Evolutionary conservation across 92 coral and sea anemone species (phyloP).

Genomic region (Siderastrea siderea): DNA sequence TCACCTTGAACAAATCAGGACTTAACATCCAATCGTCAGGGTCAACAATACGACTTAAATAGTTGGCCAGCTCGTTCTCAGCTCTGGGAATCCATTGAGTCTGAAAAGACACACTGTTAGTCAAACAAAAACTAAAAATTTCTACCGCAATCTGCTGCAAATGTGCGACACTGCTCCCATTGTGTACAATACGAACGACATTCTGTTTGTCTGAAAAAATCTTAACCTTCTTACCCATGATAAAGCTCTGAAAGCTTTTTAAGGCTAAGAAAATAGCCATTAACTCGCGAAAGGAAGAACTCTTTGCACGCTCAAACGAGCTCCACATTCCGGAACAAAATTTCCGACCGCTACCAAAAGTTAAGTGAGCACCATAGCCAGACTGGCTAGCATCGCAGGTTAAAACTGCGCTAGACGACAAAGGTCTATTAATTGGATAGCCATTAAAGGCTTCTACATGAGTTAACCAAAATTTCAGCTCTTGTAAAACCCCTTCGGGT

Average conservation of each 20-base stretch:
- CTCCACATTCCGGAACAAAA: conserved; percentile 17
- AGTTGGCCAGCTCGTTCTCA: conserved; percentile 36
- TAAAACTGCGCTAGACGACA: background rate
- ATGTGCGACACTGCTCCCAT: too few species aligned
- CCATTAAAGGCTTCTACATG: conserved; percentile 1
- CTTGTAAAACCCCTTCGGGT: background rate
- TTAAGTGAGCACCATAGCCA: background rate
- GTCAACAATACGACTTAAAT: conserved; percentile 45
- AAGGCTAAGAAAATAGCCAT: too few species aligned
- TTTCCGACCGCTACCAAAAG: background rate
- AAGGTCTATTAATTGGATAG: background rate
- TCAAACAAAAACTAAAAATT: too few species aligned
- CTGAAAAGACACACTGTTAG: too few species aligned
- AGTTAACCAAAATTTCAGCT: background rate
- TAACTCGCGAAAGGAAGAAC: too few species aligned
- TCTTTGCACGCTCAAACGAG: background rate
- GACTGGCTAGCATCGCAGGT: too few species aligned
- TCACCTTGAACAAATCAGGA: conserved; percentile 27
- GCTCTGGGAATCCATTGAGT: conserved; percentile 34
- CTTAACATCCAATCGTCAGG: conserved; percentile 55
- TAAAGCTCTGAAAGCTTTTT: background rate
- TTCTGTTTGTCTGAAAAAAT: conserved; percentile 56
- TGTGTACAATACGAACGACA: conserved; percentile 35
- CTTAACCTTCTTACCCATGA: conserved; percentile 37
- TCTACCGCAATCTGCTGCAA: too few species aligned